Conservation (phyloP, 2,113 vertebrate species). For the Chamaea fasciata region DNA sequence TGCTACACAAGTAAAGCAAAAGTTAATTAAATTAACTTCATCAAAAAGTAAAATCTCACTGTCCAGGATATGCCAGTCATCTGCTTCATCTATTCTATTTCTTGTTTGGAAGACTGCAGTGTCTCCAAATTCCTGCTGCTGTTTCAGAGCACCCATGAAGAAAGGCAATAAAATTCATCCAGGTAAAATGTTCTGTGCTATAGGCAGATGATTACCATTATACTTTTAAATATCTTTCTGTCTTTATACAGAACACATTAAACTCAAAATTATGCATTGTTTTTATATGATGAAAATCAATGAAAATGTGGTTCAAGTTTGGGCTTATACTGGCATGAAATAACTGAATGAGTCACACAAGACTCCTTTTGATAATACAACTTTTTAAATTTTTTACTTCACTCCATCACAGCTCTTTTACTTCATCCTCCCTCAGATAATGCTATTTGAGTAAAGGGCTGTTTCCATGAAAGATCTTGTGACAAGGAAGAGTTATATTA, state of each 20-base stretch:
- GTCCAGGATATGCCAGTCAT: neutral
- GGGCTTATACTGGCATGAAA: neutral
- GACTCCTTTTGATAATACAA: neutral
- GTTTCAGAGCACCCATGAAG: neutral
- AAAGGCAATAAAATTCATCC: neutral
- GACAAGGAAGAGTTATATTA: slow-evolving; percentile 9
- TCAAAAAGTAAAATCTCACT: neutral
- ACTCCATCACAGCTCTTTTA: slow-evolving; percentile 12
- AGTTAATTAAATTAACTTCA: neutral
- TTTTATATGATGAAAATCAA: neutral
- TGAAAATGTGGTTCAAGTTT: neutral
- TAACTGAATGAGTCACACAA: slow-evolving; percentile 3
- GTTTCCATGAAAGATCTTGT: slow-evolving; percentile 4
- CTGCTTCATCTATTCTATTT: neutral
- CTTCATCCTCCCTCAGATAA: slow-evolving; percentile 42
- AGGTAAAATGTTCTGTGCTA: neutral
- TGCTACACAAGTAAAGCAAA: neutral
- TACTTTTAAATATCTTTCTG: neutral
- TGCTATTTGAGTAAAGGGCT: slow-evolving; percentile 29
- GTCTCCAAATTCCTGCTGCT: neutral
- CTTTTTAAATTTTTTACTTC: neutral
- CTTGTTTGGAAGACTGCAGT: neutral
- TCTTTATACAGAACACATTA: neutral
- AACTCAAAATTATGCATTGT: neutral
- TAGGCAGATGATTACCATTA: neutral